Evolutionary conservation across 1,140 invertebrate species (phyloP), one percentile per base, ranked within the genome.

Genomic region (Cydia splendana): DNA sequence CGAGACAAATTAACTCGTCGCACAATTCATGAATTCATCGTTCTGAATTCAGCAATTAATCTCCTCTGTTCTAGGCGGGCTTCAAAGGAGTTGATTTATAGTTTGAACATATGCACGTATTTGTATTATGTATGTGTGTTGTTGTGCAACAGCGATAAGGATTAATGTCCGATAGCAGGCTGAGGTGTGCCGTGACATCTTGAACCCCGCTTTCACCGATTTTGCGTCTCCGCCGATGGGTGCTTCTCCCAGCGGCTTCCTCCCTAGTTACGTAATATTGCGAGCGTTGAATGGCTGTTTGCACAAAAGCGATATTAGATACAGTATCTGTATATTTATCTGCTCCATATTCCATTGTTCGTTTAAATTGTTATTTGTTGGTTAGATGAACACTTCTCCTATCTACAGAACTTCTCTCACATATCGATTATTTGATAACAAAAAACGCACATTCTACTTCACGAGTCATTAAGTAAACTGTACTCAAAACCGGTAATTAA

Each of bases 131-230:
- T 65, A 65, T 15, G 69, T 71, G 15, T 34, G 28, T 42, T 38
- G 77, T 85, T 87, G 77, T 77, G 77, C 65, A 84, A 87, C 65
- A 18, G 51, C 69, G 79, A 82, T 84, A 82, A 84, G 86, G 82
- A 87, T 86, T 85, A 86, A 86, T 84, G 79, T 76, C 73, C 74
- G 77, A 81, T 69, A 80, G 75, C 78, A 75, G 76, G 76, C 67
- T 76, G 75, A 77, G 79, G 80, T 79, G 84, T 82, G 85, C 78
- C 80, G 74, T 88, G 87, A 90, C 88, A 86, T 90, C 82, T 88
- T 90, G 85, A 90, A 89, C 87, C 83, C 83, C 57, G 86, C 88
- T 90, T 90, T 90, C 88, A 87, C 87, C 78, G 77, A 65, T 75
- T 74, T 79, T 74, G 69, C 65, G 67, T 79, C 76, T 81, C 79